These are phyloP conservation scores for Eupithecia subumbrata DNA, from an alignment of 2,888 invertebrate genomes.

Conservation along the genomic window DNA sequence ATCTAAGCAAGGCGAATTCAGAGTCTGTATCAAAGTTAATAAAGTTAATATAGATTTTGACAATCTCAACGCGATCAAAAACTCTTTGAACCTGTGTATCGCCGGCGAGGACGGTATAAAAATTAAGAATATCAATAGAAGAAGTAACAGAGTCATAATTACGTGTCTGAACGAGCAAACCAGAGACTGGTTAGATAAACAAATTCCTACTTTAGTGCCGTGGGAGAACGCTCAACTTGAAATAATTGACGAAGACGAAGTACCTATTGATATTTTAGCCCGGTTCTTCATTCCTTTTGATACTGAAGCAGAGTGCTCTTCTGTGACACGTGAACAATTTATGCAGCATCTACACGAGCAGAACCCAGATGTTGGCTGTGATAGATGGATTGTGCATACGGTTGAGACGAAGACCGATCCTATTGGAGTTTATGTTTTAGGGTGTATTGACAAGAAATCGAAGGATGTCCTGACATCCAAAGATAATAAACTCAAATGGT, in stretches of 20 bases:
- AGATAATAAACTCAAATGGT: slow-evolving; percentile 19
- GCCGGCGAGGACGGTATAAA: slow-evolving; percentile 13
- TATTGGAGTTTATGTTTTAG: not conserved
- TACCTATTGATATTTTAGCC: not conserved
- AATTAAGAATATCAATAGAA: not conserved
- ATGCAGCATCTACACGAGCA: slow-evolving; percentile 17
- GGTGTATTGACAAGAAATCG: slow-evolving; percentile 3
- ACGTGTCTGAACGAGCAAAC: slow-evolving; percentile 17
- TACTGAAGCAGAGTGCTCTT: not conserved
- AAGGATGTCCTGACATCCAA: not conserved
- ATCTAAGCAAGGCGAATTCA: not conserved
- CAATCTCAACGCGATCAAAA: not conserved
- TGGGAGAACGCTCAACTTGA: slow-evolving; percentile 25
- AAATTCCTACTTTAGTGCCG: slow-evolving; percentile 25
- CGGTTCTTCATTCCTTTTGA: slow-evolving; percentile 9
- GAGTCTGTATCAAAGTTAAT: slow-evolving; percentile 18
- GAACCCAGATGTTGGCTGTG: slow-evolving; percentile 18
- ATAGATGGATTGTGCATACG: slow-evolving; percentile 14
- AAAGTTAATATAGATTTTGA: not conserved
- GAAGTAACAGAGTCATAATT: not conserved
- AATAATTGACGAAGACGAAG: slow-evolving; percentile 8
- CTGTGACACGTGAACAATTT: not conserved
- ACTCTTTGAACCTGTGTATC: slow-evolving; percentile 16
- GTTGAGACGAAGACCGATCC: not conserved
- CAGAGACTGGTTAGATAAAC: slow-evolving; percentile 31